Base-by-base conservation (phyloP, 2,113 vertebrate species). In the Lepisosteus osseus region DNA sequence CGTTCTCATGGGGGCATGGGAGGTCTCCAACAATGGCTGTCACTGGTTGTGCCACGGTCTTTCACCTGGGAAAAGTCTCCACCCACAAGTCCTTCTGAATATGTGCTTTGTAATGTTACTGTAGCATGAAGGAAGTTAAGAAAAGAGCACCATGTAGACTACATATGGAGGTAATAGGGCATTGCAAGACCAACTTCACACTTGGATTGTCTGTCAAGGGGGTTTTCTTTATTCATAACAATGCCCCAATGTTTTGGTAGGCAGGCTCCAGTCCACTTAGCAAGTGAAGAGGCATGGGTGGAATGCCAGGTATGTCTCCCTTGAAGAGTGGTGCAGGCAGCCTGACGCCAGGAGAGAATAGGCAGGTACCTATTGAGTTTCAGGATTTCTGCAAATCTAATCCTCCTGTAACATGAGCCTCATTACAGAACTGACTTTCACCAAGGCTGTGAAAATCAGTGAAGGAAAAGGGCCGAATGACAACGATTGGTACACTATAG, bases 231-330 rank as follows among this genome's bases (percentile, higher is more conserved):
- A 82, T 89, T 86, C 83, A 82, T 84, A 90, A 92, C 89, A 92
- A 91, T 90, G 82, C 84, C 79, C 81, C 79, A 84, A 90, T 93
- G 92, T 91, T 94, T 92, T 90, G 90, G 87, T 91, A 91, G 91
- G 81, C 88, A 77, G 88, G 84, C 88, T 89, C 83, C 86, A 89
- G 88, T 84, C 88, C 90, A 89, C 90, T 94, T 92, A 91, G 85
- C 80, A 87, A 91, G 88, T 77, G 73, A 90, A 87, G 88, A 92
- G 86, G 91, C 89, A 88, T 0, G 92, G 91, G 81, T 90, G 93
- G 94, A 94, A 95, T 95, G 90, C 90, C 90, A 93, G 92, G 92
- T 94, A 95, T 95, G 94, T 90, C 89, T 93, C 86, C 88, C 83
- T 83, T 89, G 90, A 87, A 79, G 82, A 89, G 89, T 75, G 82